Evolutionary conservation across 2,888 invertebrate species (phyloP), one percentile per base, ranked within the genome.

Genomic region (Drosophila lutescens): DNA sequence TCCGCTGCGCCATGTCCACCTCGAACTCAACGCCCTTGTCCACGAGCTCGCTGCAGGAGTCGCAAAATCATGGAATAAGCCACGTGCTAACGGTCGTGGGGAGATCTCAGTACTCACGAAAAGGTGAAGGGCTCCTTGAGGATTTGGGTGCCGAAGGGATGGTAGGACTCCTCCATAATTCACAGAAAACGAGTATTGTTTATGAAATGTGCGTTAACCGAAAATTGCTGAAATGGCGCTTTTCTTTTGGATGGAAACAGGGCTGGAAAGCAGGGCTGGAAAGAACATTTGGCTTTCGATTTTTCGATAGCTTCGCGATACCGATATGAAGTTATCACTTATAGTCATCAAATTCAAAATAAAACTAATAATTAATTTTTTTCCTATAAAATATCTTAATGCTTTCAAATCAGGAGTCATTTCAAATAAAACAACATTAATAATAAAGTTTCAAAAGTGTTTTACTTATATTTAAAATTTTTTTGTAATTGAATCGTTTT

Each of bases 11-110:
- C 54, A 20, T 76, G 38, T 90, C 91, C 8, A 92, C 85, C 75
- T 92, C 90, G 68, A 92, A 92, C 15, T 88, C 85, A 2, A 65
- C 59, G 0, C 81, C 81, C 1, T 8, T 46, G n/a, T 49, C 26
- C 32, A 81, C 56, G 20, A 81, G 54, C 0, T 87, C 67, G 0
- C 81, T 81, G 20, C 7, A 62, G 20, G n/a, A 10, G 20, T 20
- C 7, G 13, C n/a, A 36, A 38, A 4, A 6, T 12, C 2, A 20
- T 12, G 9, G 6, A 8, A 26, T 40, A n/a, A 9, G 17, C 17
- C 38, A 15, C 4, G 44, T 40, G n/a, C 20, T 8, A 2, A 15
- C 5, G 4, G 8, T 1, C 3, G 20, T 46, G 12, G 6, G n/a
- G 2, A 3, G 10, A 8, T 13, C 30, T 7, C 1, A 8, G 9